These are phyloP conservation scores for Corydoras maculifer DNA, from an alignment of 2,113 vertebrate genomes.

Conservation along the genomic window DNA sequence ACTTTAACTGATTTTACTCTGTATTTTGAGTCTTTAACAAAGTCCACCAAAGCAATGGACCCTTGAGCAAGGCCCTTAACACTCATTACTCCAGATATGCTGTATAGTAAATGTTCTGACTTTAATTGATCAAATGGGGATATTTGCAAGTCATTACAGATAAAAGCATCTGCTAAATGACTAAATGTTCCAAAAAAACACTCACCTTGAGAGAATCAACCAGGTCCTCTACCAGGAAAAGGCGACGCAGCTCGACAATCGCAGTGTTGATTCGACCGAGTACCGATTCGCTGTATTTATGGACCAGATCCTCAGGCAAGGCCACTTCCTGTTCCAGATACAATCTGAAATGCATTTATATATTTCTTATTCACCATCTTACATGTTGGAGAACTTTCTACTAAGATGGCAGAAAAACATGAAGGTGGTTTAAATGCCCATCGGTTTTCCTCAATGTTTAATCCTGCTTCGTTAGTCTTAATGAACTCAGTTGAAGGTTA, in stretches of 20 bases:
- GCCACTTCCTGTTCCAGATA: conserved; percentile 83
- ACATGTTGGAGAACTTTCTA: not conserved
- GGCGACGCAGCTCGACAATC: conserved; percentile 77
- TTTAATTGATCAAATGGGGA: too few relatives aligned
- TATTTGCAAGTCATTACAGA: too few relatives aligned
- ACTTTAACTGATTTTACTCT: too few relatives aligned
- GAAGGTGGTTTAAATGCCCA: conserved; percentile 1
- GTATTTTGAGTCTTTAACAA: too few relatives aligned
- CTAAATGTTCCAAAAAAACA: not conserved
- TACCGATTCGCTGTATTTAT: conserved; percentile 82
- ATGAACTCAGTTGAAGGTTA: not conserved
- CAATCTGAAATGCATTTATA: conserved; percentile 57
- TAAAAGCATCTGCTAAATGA: too few relatives aligned
- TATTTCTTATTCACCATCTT: not conserved
- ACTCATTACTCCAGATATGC: too few relatives aligned
- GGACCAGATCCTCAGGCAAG: conserved; percentile 79
- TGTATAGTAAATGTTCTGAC: too few relatives aligned
- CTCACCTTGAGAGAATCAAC: conserved; percentile 87
- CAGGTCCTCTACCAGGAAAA: conserved; percentile 94
- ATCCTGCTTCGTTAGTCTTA: conserved; percentile 19
- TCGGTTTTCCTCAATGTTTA: conserved; percentile 14
- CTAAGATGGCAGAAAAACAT: not conserved
- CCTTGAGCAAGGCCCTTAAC: too few relatives aligned
- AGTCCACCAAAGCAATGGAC: too few relatives aligned
- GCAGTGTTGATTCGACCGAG: conserved; percentile 77